phyloP scores from a whole-genome alignment of 2,797 vertebrate species.

The Ibycter americanus region DNA sequence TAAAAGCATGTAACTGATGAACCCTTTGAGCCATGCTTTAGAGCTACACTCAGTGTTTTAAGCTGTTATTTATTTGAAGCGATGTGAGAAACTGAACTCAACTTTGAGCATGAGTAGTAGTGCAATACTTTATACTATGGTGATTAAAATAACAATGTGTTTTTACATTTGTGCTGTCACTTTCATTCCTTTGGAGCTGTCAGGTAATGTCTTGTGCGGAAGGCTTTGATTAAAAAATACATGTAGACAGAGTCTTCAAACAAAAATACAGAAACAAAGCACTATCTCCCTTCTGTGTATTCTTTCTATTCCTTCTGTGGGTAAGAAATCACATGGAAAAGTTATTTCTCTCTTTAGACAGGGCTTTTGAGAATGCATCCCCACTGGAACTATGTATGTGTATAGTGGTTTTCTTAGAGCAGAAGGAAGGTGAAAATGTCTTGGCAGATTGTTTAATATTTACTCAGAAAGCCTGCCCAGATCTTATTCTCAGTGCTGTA shows the following conservation, averaged over 20 bases:
- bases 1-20: neutral
- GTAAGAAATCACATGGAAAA: neutral
- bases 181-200: neutral
- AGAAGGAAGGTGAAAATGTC: neutral
- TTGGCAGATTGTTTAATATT: neutral
- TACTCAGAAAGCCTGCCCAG: neutral
- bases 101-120: neutral
- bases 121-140: accelerated
- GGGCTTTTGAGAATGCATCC: neutral
- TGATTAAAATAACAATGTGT: neutral
- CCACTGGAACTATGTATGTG: neutral
- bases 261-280: neutral
- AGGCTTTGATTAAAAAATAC: neutral
- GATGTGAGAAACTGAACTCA: neutral
- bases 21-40: neutral
- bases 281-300: neutral
- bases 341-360: neutral
- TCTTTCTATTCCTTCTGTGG: neutral
- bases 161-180: neutral
- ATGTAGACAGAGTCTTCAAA: neutral
- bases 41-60: neutral
- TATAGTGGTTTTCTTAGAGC: neutral
- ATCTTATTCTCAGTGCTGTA: neutral
- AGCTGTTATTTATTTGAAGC: neutral
- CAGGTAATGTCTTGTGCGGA: neutral